phyloP scores from a whole-genome alignment of 2,113 vertebrate species.

The Manacus vitellinus region DNA sequence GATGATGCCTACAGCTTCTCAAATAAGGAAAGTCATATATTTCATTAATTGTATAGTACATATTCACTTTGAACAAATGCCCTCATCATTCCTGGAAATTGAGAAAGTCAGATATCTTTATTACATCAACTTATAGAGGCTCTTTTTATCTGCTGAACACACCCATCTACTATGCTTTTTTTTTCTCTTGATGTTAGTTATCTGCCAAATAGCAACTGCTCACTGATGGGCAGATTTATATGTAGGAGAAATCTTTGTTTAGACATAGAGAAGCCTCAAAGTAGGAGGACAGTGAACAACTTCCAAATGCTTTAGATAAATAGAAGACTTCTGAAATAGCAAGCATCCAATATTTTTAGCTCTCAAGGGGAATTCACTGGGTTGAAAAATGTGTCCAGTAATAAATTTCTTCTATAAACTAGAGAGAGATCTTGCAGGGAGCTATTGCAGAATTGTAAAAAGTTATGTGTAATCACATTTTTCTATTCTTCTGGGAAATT shows the following conservation, averaged over 20 bases:
- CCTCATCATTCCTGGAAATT: not conserved
- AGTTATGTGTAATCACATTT: not conserved
- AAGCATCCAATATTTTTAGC: not conserved
- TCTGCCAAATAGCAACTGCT: not conserved
- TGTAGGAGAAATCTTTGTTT: slow-evolving; percentile 6
- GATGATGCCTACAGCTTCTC: not conserved
- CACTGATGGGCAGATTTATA: not conserved
- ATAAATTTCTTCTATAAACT: not conserved
- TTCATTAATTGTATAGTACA: not conserved
- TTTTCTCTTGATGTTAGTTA: not conserved
- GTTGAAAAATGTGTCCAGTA: slow-evolving; percentile 27
- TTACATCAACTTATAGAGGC: not conserved
- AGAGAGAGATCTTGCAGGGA: not conserved
- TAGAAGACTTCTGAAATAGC: not conserved
- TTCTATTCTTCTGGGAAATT: not conserved
- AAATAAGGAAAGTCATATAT: not conserved
- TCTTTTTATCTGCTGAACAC: not conserved
- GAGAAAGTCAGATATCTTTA: not conserved
- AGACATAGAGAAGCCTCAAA: not conserved
- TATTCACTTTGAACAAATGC: not conserved
- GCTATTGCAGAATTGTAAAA: not conserved
- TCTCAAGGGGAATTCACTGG: not conserved
- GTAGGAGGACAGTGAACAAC: not conserved
- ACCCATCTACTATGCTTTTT: not conserved
- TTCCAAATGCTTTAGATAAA: not conserved